Conservation (phyloP, 30 jellyfish, hydroid and myxozoan species). For the Aurelia sp. region DNA sequence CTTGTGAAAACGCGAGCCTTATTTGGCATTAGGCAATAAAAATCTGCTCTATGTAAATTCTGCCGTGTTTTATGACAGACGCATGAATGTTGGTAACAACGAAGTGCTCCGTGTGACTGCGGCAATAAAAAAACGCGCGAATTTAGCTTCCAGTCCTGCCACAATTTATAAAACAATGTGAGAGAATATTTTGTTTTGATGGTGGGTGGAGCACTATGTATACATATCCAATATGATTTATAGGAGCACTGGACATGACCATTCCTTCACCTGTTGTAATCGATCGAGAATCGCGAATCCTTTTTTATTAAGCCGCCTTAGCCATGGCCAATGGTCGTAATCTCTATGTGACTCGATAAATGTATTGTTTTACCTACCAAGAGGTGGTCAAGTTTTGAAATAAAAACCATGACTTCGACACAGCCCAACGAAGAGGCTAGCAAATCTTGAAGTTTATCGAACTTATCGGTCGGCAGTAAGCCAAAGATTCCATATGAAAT, state of each 20-base stretch:
- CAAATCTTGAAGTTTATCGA: too few relatives aligned
- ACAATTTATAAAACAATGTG: slow-evolving; percentile 33
- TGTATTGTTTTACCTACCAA: not conserved
- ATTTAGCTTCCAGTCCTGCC: not conserved
- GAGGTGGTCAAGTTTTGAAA: not conserved
- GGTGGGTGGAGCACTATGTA: slow-evolving; percentile 77
- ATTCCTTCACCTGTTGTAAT: slow-evolving; percentile 50
- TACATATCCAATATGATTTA: slow-evolving; percentile 31
- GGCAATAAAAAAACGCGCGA: too few relatives aligned
- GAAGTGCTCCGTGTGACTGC: too few relatives aligned
- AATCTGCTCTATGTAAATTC: not conserved
- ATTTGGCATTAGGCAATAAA: slow-evolving; percentile 21
- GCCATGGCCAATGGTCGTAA: slow-evolving; percentile 19
- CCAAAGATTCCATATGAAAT: too few relatives aligned
- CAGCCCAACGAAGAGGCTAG: too few relatives aligned
- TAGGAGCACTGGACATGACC: slow-evolving; percentile 57
- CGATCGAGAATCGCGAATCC: slow-evolving; percentile 17
- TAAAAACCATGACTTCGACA: too few relatives aligned
- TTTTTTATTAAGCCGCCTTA: slow-evolving; percentile 39
- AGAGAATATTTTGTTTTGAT: slow-evolving; percentile 19
- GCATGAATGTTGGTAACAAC: too few relatives aligned
- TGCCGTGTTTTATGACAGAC: too few relatives aligned
- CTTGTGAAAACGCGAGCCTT: too few relatives aligned
- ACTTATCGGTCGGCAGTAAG: too few relatives aligned
- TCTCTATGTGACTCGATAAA: not conserved